These are phyloP conservation scores for Mareca strepera DNA, from an alignment of 2,797 vertebrate species.

Conservation along the genomic window DNA sequence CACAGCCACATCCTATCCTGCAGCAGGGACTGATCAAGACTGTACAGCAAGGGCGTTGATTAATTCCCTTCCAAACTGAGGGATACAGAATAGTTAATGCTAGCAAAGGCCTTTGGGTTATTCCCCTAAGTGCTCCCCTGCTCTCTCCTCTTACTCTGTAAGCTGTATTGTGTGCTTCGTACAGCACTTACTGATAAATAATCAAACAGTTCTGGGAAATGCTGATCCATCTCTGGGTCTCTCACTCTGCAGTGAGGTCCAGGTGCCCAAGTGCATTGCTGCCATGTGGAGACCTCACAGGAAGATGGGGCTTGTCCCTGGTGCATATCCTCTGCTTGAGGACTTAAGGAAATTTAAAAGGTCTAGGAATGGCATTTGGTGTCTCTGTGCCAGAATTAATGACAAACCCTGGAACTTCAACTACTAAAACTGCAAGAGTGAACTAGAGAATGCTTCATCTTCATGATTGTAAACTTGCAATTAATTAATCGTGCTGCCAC, in stretches of 20 bases:
- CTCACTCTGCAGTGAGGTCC: background rate
- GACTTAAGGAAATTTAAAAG: background rate
- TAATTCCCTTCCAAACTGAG: constrained; percentile 35
- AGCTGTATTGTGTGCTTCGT: background rate
- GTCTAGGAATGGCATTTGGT: background rate
- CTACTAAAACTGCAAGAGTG: background rate
- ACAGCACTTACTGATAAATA: background rate
- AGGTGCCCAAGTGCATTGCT: background rate
- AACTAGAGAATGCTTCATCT: constrained; percentile 12
- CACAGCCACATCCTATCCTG: background rate
- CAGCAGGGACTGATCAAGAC: constrained; percentile 10
- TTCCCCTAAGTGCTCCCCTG: background rate
- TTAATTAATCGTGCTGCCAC: constrained; percentile 62
- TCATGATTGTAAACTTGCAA: constrained; percentile 23
- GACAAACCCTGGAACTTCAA: background rate
- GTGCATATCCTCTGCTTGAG: background rate
- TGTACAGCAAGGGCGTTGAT: background rate
- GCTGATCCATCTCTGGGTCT: background rate
- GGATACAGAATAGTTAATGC: constrained; percentile 26
- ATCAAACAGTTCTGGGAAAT: constrained; percentile 12
- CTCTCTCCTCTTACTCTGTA: background rate
- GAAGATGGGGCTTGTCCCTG: background rate
- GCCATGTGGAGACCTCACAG: background rate
- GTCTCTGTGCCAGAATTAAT: background rate
- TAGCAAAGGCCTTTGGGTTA: background rate